A percentile compares a stretch with the other conserved stretches of the same genome.
These are phyloP conservation scores for Halichoerus grypus DNA, from an alignment of 2,113 vertebrate species.

Conservation along the genomic window DNA sequence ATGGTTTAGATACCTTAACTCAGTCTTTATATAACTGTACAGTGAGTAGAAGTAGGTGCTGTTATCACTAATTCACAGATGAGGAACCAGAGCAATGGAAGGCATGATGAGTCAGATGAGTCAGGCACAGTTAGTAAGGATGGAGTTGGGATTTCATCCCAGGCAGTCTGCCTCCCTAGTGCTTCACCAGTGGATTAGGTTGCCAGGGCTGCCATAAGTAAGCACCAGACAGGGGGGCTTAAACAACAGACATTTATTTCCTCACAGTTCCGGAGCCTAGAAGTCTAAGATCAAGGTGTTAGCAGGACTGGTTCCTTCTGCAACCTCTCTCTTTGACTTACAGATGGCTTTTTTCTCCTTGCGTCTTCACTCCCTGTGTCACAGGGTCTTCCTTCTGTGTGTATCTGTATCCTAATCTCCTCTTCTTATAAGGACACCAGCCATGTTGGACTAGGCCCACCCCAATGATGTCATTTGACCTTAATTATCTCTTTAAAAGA, in stretches of 20 bases:
- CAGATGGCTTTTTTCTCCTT: background rate
- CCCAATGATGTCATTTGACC: background rate
- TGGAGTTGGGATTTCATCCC: background rate
- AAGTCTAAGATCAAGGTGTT: background rate
- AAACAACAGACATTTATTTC: too few relatives aligned
- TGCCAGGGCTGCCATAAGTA: background rate
- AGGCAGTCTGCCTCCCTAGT: fast-evolving
- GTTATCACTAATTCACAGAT: background rate
- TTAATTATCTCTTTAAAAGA: background rate
- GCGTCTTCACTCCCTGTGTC: background rate
- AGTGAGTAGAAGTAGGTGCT: background rate
- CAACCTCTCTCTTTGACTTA: background rate
- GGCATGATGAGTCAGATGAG: background rate
- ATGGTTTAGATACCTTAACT: background rate
- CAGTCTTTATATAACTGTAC: background rate
- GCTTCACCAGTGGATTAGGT: too few relatives aligned
- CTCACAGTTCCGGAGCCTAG: background rate
- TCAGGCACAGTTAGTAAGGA: background rate
- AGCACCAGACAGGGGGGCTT: background rate
- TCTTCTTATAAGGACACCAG: background rate
- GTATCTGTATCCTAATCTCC: background rate
- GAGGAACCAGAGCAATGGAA: background rate
- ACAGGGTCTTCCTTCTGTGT: too few relatives aligned
- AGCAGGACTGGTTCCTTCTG: too few relatives aligned
- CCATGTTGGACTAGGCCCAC: background rate